Evolutionary conservation across 2,113 vertebrate species (phyloP).

Genomic region (Colistium nudipinnis): DNA sequence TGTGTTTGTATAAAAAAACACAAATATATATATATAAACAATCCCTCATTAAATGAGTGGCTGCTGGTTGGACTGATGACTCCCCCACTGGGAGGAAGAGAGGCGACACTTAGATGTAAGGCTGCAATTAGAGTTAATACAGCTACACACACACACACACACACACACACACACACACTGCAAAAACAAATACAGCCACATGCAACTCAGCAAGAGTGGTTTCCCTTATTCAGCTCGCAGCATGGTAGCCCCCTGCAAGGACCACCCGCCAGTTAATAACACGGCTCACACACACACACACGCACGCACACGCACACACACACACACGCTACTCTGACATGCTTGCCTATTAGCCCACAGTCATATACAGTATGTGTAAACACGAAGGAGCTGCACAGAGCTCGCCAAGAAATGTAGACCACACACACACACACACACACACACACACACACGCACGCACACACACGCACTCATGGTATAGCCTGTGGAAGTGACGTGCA

Average conservation of each 20-base stretch:
- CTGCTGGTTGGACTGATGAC: constrained; percentile 33
- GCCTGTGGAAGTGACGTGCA: constrained; percentile 13
- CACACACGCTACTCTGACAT: constrained; percentile 17
- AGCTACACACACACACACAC: constrained; percentile 4
- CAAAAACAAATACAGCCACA: constrained; percentile 11
- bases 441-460: not conserved
- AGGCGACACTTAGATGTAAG: constrained; percentile 17
- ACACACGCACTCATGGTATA: constrained; percentile 1
- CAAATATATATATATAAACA: constrained; percentile 23
- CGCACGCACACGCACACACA: constrained; percentile 24
- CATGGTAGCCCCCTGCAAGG: constrained; percentile 20
- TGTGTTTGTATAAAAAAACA: constrained; percentile 5
- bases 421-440: constrained; percentile 13
- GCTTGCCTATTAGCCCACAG: constrained; percentile 19
- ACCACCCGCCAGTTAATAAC: constrained; percentile 41
- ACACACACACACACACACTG: constrained; percentile 12
- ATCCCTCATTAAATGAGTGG: constrained; percentile 34
- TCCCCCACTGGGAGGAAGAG: constrained; percentile 36
- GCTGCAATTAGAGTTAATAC: constrained; percentile 38
- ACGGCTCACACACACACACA: constrained; percentile 8
- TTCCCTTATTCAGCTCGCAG: constrained; percentile 53
- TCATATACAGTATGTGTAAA: constrained; percentile 48
- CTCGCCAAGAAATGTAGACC: constrained; percentile 19
- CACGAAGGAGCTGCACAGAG: constrained; percentile 8
- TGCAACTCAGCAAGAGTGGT: constrained; percentile 45